Percentiles rank a stretch among this genome's conserved stretches.
Evolutionary conservation across 2,888 invertebrate species (phyloP).

Genomic region (Trichogramma evanescens): DNA sequence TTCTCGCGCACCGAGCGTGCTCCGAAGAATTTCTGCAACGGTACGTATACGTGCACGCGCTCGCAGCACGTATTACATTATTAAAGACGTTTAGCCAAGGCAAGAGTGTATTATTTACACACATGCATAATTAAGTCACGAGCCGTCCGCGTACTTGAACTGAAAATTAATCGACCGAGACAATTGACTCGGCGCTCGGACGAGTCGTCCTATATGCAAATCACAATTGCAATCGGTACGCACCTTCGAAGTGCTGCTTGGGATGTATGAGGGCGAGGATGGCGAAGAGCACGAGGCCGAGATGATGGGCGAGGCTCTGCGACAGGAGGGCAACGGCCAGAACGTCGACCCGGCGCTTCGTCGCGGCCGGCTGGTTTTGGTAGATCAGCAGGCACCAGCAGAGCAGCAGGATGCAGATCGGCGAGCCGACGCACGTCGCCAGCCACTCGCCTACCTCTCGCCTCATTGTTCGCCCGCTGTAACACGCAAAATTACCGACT

Average conservation of each 20-base stretch:
- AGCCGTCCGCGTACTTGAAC: no score
- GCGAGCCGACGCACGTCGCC: slow-evolving; percentile 48
- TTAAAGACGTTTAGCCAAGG: no score
- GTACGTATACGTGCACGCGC: no score
- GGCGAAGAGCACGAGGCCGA: slow-evolving; percentile 42
- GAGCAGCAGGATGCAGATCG: slow-evolving; percentile 46
- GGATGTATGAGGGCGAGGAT: slow-evolving; percentile 45
- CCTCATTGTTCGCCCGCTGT: slow-evolving; percentile 38
- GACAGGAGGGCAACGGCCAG: slow-evolving; percentile 47
- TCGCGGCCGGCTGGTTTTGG: slow-evolving; percentile 45
- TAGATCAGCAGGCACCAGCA: slow-evolving; percentile 49
- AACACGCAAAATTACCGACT: not conserved
- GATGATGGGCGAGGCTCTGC: slow-evolving; percentile 44
- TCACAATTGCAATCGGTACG: not conserved
- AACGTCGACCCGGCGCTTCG: slow-evolving; percentile 49
- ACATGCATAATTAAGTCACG: no score
- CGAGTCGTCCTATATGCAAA: no score
- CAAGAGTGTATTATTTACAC: no score
- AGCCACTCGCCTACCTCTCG: slow-evolving; percentile 47
- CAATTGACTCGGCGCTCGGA: no score
- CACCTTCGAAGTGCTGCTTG: slow-evolving; percentile 43
- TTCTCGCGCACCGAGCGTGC: not conserved
- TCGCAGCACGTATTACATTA: no score
- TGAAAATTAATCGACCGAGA: no score
- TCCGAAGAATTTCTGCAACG: not conserved